Evolutionary conservation across 2,888 invertebrate genomes (phyloP), one percentile per base, ranked within the genome.

Genomic region (Reticulitermes lucifugus): DNA sequence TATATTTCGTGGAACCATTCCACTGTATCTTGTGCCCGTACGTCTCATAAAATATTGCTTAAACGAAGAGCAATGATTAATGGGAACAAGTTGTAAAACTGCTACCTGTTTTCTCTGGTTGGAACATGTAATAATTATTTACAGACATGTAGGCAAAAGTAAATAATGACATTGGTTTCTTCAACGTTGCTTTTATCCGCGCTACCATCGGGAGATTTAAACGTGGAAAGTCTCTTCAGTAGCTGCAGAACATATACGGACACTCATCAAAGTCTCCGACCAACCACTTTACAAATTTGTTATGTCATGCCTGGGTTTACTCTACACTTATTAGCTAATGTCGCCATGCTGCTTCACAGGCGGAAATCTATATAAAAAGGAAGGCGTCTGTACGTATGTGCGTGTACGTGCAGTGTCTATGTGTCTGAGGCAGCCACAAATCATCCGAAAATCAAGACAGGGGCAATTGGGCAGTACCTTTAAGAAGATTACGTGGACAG

Each of bases 51-150:
- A 65, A 65, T 25, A 65, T 10, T 41, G 21, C 41, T 73, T 73
- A 73, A 73, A 73, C 41, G 46, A 77, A 77, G 77, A 77, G 77
- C 77, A 77, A 77, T 81, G 85, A 85, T 85, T 71, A 73, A 85
- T 85, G 70, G 81, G n/a, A 73, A 81, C 85, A 81, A 81, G 73
- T 70, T 85, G 85, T 85, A 85, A 85, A 85, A 85, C 85, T 51
- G 81, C 81, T 85, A 85, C 85, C 85, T 81, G 85, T 85, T 85
- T 85, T 85, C 81, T 35, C 70, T 59, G 84, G 35, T 81, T 43
- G 70, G 46, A 41, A 65, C 81, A 41, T 81, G 81, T 81, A 81
- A 81, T 70, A 81, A 60, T 65, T 81, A 81, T 43, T 81, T 81
- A 81, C 70, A 21, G 7, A n/a, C 77, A 77, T 77, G 77, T 77